These are phyloP conservation scores for Drosophila sp. DNA, from an alignment of 1,140 invertebrate genomes.

Conservation along the genomic window DNA sequence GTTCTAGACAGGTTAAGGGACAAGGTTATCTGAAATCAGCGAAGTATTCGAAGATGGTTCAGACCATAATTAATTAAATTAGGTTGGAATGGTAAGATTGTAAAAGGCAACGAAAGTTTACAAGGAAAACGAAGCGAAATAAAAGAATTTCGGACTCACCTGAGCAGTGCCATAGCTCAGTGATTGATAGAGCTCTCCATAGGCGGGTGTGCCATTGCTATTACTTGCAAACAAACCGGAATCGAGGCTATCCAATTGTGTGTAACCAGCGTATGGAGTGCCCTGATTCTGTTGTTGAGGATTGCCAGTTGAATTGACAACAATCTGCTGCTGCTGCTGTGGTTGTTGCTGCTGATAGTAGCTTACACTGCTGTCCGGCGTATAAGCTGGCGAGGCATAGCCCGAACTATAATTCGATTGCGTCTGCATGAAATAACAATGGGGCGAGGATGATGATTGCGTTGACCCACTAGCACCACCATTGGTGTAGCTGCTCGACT, in stretches of 20 bases:
- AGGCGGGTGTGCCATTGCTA: slow-evolving; percentile 66
- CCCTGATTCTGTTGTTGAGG: slow-evolving; percentile 30
- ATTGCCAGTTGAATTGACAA: slow-evolving; percentile 21
- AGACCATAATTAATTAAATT: too few relatives aligned
- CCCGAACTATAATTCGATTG: slow-evolving; percentile 82
- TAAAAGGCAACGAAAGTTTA: too few relatives aligned
- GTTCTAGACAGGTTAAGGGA: too few relatives aligned
- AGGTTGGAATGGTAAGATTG: too few relatives aligned
- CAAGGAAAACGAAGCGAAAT: too few relatives aligned
- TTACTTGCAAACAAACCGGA: slow-evolving; percentile 61
- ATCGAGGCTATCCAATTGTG: slow-evolving; percentile 69
- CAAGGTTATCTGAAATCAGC: not conserved
- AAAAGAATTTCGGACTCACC: slow-evolving; percentile 47
- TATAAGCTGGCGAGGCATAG: slow-evolving; percentile 78
- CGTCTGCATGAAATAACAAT: slow-evolving; percentile 73
- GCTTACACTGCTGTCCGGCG: slow-evolving; percentile 62
- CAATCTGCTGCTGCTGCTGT: slow-evolving; percentile 30
- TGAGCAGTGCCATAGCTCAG: slow-evolving; percentile 61
- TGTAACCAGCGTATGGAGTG: slow-evolving; percentile 45
- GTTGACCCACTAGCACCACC: slow-evolving; percentile 24
- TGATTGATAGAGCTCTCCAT: slow-evolving; percentile 71
- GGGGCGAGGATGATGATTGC: slow-evolving; percentile 31
- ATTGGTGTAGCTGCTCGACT: slow-evolving; percentile 40
- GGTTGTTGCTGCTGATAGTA: slow-evolving; percentile 70
- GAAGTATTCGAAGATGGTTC: too few relatives aligned